Percentiles rank a stretch among this genome's conserved stretches.
Evolutionary conservation across 2,797 vertebrate genomes (phyloP).

Genomic region (Mareca strepera): DNA sequence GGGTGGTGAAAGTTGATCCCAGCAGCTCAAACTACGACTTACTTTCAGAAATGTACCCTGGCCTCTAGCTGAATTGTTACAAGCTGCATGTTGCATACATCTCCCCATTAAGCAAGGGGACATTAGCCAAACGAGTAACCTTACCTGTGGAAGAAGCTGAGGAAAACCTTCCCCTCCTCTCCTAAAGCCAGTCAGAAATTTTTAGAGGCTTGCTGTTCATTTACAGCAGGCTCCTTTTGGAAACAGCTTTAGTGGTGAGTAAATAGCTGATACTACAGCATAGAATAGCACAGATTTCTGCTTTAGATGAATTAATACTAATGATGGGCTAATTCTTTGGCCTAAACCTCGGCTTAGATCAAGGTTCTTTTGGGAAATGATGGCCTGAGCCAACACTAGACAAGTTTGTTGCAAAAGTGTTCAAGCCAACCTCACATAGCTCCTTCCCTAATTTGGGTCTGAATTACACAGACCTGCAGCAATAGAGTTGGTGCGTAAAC

Average conservation of each 20-base stretch:
- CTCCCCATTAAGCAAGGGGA: not conserved
- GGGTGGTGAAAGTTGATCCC: not conserved
- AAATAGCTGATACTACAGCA: constrained; percentile 1
- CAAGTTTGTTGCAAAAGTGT: constrained; percentile 62
- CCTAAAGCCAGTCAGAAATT: not conserved
- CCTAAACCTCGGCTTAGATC: constrained; percentile 38
- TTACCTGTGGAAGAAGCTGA: constrained; percentile 21
- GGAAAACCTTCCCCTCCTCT: not conserved
- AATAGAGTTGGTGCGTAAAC: constrained; percentile 72
- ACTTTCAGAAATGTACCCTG: not conserved
- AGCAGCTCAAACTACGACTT: not conserved
- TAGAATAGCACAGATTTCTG: constrained; percentile 15
- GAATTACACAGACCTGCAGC: constrained; percentile 70
- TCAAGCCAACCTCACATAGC: constrained; percentile 63
- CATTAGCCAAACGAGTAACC: not conserved
- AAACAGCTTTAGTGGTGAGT: not conserved
- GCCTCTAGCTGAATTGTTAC: not conserved
- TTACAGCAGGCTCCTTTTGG: not conserved
- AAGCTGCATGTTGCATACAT: not conserved
- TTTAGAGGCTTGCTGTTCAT: not conserved
- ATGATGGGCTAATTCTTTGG: constrained; percentile 62
- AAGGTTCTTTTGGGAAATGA: constrained; percentile 60
- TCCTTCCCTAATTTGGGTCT: constrained; percentile 61
- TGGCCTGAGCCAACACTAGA: constrained; percentile 60
- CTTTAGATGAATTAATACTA: constrained; percentile 55